These are phyloP conservation scores for Daktulosphaira vitifoliae DNA, from an alignment of 1,140 invertebrate genomes.

Conservation along the genomic window DNA sequence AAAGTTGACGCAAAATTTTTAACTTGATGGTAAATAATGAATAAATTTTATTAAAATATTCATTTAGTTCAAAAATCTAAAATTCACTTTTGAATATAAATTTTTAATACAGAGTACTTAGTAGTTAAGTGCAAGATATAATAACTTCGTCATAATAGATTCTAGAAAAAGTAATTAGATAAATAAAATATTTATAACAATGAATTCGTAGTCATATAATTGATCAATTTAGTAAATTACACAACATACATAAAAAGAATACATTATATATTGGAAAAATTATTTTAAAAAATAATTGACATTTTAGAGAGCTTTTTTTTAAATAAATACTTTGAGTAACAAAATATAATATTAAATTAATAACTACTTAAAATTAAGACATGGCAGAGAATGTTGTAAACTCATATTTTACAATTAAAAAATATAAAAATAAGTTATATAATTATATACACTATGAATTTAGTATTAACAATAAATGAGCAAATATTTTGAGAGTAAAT, in stretches of 20 bases:
- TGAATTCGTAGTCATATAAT: neutral
- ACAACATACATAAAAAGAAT: neutral
- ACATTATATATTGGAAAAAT: neutral
- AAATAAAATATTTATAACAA: too few relatives aligned
- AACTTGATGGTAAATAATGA: too few relatives aligned
- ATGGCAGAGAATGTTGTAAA: constrained; percentile 21
- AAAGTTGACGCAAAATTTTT: too few relatives aligned
- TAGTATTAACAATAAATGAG: constrained; percentile 13
- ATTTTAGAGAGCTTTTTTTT: constrained; percentile 27
- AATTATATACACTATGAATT: neutral
- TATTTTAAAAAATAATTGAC: constrained; percentile 21
- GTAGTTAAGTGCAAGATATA: neutral
- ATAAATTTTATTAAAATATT: too few relatives aligned
- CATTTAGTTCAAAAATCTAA: too few relatives aligned
- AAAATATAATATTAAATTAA: constrained; percentile 6
- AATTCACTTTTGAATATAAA: too few relatives aligned
- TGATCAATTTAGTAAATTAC: neutral
- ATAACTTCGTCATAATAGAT: too few relatives aligned
- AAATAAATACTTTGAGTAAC: constrained; percentile 21
- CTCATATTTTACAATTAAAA: neutral
- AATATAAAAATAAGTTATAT: neutral
- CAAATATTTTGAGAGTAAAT: constrained; percentile 1
- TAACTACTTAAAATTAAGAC: constrained; percentile 5
- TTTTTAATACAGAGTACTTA: too few relatives aligned
- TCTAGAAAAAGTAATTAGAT: too few relatives aligned